Evolutionary conservation across 2,113 vertebrate genomes (phyloP).

Genomic region (Chelonoidis abingdonii): DNA sequence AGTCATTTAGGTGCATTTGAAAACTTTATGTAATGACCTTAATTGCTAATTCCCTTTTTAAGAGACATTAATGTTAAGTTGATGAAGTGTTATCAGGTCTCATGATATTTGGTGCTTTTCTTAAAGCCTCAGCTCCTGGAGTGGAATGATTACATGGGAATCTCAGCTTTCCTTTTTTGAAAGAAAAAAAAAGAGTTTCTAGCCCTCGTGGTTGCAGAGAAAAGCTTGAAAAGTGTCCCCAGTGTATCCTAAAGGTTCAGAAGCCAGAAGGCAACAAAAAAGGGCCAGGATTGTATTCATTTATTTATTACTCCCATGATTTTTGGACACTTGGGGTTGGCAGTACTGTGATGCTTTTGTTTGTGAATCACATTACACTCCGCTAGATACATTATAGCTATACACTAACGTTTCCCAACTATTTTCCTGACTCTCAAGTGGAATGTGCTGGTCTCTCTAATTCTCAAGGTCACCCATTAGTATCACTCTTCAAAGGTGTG

Average conservation of each 20-base stretch:
- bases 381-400: not conserved
- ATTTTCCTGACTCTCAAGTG: not conserved
- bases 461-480: not conserved
- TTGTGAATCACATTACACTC: not conserved
- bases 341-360: not conserved
- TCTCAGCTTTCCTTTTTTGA: constrained; percentile 16
- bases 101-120: constrained; percentile 11
- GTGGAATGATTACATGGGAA: not conserved
- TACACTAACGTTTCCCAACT: not conserved
- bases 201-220: not conserved
- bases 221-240: not conserved
- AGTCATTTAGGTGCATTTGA: not conserved
- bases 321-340: not conserved
- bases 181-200: not conserved
- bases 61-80: constrained; percentile 14
- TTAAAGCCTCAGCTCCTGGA: not conserved
- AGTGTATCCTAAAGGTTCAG: not conserved
- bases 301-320: not conserved
- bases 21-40: constrained; percentile 24
- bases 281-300: not conserved
- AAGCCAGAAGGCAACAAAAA: not conserved
- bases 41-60: constrained; percentile 13
- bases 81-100: not conserved
- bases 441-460: not conserved
- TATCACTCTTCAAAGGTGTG: not conserved